Conservation (phyloP, 1,140 invertebrate genomes). For the Zaprionus capensis region DNA sequence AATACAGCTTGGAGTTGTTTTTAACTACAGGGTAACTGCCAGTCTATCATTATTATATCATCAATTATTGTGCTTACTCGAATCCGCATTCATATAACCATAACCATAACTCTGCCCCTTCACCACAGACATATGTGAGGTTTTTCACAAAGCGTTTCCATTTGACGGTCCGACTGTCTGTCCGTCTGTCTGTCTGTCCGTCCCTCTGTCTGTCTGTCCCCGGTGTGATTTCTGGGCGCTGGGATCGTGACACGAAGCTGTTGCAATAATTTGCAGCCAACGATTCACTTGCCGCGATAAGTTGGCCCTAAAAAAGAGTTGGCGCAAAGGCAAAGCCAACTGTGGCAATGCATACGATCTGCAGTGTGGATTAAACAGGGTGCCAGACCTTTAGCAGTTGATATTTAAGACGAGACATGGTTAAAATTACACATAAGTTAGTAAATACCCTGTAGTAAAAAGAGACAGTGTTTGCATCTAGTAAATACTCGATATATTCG, state of each 20-base stretch:
- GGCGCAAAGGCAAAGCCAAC: conserved; percentile 1
- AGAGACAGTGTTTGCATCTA: neutral
- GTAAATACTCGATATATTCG: neutral
- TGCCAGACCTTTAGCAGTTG: conserved; percentile 25
- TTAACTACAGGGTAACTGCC: neutral
- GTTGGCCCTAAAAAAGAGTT: conserved; percentile 40
- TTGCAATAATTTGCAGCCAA: conserved; percentile 51
- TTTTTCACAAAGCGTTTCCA: conserved; percentile 47
- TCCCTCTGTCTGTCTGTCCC: conserved; percentile 7
- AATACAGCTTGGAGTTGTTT: neutral
- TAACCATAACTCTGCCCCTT: conserved; percentile 78
- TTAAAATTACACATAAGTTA: neutral
- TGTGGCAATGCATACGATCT: conserved; percentile 27
- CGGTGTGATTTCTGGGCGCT: conserved; percentile 63
- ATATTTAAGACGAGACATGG: conserved; percentile 28
- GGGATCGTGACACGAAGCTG: conserved; percentile 74
- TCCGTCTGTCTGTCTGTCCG: neutral
- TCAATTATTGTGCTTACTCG: conserved; percentile 2
- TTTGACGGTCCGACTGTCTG: conserved; percentile 29
- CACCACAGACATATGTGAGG: conserved; percentile 36
- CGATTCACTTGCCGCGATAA: conserved; percentile 57
- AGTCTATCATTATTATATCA: neutral
- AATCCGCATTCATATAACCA: conserved; percentile 37
- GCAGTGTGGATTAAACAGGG: conserved; percentile 25
- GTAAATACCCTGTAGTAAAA: neutral